These are phyloP conservation scores for Caracal caracal DNA, from an alignment of 2,113 vertebrate species.

Conservation along the genomic window DNA sequence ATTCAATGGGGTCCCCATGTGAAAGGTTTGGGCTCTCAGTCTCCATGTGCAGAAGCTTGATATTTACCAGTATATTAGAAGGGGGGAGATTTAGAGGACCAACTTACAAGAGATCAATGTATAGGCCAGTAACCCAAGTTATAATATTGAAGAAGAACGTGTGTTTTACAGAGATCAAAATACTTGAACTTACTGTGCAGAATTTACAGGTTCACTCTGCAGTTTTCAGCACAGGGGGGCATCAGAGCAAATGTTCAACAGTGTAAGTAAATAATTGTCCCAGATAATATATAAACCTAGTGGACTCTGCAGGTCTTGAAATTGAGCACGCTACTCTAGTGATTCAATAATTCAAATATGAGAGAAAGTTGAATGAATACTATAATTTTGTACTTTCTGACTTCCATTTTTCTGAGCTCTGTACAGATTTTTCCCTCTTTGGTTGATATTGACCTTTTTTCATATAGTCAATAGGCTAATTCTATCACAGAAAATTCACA, in stretches of 20 bases:
- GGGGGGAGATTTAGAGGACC: background rate
- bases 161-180: background rate
- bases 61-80: background rate
- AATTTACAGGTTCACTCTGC: background rate
- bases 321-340: background rate
- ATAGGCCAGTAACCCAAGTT: background rate
- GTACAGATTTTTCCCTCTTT: background rate
- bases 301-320: background rate
- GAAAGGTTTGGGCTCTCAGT: background rate
- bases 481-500: background rate
- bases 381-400: background rate
- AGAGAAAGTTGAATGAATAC: background rate
- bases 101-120: background rate
- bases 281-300: background rate
- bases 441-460: background rate
- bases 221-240: background rate
- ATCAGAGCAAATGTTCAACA: background rate
- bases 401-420: background rate
- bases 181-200: background rate
- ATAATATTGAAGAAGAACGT: background rate
- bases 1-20: background rate
- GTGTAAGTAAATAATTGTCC: background rate
- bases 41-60: background rate
- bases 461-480: background rate
- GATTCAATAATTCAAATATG: background rate